Percentiles rank a stretch among this genome's conserved stretches.
Evolutionary conservation across 2,113 vertebrate genomes (phyloP).

Genomic region (Microtus oregoni): DNA sequence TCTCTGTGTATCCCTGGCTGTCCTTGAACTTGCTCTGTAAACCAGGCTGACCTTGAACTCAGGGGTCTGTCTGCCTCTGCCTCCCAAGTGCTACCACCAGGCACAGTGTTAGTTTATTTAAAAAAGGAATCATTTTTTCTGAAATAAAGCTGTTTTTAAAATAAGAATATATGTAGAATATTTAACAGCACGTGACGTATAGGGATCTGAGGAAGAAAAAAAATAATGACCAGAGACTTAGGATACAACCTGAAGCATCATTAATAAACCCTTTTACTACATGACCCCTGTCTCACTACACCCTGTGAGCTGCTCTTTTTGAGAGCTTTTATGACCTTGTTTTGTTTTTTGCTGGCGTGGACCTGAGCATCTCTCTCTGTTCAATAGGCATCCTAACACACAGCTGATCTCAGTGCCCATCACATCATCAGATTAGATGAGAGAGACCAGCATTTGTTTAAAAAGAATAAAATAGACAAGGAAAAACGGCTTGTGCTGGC

Average conservation of each 20-base stretch:
- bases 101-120: neutral
- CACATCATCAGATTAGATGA: neutral
- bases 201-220: neutral
- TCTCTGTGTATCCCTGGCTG: neutral
- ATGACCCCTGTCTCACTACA: too few relatives aligned
- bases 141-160: slow-evolving; percentile 38
- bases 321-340: neutral
- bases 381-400: neutral
- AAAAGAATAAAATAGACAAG: neutral
- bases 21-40: neutral
- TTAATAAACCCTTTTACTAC: neutral
- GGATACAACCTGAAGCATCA: neutral
- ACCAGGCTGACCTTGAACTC: neutral
- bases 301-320: neutral
- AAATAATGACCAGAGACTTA: neutral
- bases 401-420: neutral
- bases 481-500: neutral
- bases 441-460: neutral
- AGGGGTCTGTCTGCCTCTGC: neutral
- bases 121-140: neutral
- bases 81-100: neutral
- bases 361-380: neutral
- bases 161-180: neutral
- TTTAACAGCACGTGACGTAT: neutral
- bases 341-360: neutral